Base-by-base conservation (phyloP, 2,113 vertebrate genomes). In the Romanogobio albipinnatus region DNA sequence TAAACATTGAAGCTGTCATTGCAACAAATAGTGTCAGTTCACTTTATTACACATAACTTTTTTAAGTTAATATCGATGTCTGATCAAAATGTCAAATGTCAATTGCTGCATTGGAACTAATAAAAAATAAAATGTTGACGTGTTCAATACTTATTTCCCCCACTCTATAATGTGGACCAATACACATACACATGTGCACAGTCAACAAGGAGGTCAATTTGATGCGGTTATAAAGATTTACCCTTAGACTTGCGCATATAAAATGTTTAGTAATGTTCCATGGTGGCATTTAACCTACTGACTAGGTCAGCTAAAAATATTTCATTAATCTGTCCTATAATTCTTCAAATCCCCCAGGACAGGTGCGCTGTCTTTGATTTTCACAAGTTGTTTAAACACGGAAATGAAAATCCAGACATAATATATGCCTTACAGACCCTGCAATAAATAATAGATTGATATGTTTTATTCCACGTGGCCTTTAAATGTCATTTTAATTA, bases 371-470 rank as follows among this genome's bases (percentile, higher is more conserved):
- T 6, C 14, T 49, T 85, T 71, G 8, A 56, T 83, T 83, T 73
- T 83, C 43, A 85, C 49, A 64, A 51, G 85, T 79, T 61, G 59
- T 51, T 75, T 39, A 62, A 85, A 85, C 36, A 76, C 82, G 51
- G 58, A 87, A 89, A 84, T 59, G 10, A 43, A 86, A 81, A 86
- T 73, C 59, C 81, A 83, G 47, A 3, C 74, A 71, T n/a, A 70
- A 24, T 80, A 22, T 81, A 61, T 84, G 86, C 58, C 89, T 90
- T 87, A 87, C 64, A 87, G 49, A 39, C 61, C n/a, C 39, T 36
- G 43, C 26, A 26, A 86, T 89, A 76, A 84, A 89, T 82, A 82
- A 33, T 64, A 90, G 86, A 90, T 82, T 88, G 84, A 90, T 91
- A 26, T 76, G 84, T 85, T 59, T 33, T 45, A 78, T 14, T 80